phyloP scores from a whole-genome alignment of 1,140 invertebrate genomes.

The Drosophila navojoa region DNA sequence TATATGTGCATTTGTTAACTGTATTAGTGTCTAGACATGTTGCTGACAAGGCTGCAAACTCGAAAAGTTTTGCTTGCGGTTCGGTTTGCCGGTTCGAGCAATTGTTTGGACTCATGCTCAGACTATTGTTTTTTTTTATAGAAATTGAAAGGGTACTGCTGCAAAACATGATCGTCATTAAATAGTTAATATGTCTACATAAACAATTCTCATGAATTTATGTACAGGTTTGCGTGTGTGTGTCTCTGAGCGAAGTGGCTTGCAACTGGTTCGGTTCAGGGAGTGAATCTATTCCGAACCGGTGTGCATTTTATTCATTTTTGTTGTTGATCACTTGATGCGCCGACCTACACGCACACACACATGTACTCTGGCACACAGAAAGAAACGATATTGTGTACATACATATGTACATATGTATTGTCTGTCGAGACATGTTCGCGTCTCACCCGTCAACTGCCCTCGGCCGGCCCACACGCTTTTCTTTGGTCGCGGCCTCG shows the following conservation, averaged over 20 bases:
- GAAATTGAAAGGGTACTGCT: too few relatives aligned
- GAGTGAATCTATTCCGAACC: slow-evolving; percentile 29
- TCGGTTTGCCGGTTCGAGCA: slow-evolving; percentile 46
- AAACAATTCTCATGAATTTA: not conserved
- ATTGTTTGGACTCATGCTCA: slow-evolving; percentile 31
- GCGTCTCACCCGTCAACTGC: slow-evolving; percentile 41
- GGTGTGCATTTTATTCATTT: slow-evolving; percentile 13
- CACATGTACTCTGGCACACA: not conserved
- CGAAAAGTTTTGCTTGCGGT: slow-evolving; percentile 38
- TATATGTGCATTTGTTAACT: slow-evolving; percentile 24
- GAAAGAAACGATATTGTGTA: slow-evolving; percentile 3
- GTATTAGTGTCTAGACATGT: slow-evolving; percentile 56
- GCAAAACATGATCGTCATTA: too few relatives aligned
- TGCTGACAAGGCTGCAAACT: slow-evolving; percentile 49
- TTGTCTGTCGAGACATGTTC: slow-evolving; percentile 51
- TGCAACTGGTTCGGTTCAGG: slow-evolving; percentile 20
- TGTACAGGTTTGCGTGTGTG: not conserved
- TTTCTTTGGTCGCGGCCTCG: slow-evolving; percentile 53
- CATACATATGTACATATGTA: slow-evolving; percentile 34
- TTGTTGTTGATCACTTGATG: slow-evolving; percentile 36
- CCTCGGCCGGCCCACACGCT: slow-evolving; percentile 32
- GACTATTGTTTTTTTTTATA: not conserved
- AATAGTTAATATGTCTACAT: slow-evolving; percentile 9
- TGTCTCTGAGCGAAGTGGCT: not conserved
- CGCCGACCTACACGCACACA: slow-evolving; percentile 10